A percentile compares a stretch with the other conserved stretches of the same genome.
These are phyloP conservation scores for Phlogophora meticulosa DNA, from an alignment of 2,888 invertebrate genomes.

Conservation along the genomic window DNA sequence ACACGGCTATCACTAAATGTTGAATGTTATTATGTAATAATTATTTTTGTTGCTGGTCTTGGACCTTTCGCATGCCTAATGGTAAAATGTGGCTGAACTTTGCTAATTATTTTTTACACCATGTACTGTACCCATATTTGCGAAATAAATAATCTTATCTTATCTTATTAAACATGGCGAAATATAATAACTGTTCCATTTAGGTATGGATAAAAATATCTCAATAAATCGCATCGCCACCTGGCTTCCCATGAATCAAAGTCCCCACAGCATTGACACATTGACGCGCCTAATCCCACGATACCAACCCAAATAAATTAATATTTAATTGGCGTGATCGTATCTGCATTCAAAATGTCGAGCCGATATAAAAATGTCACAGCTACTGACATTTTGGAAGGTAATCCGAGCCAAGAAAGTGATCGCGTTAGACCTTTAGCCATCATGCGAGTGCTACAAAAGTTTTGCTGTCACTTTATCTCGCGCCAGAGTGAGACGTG, in stretches of 20 bases:
- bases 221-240: not conserved
- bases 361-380: slow-evolving; percentile 89
- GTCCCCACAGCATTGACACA: slow-evolving; percentile 52
- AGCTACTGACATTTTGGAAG: slow-evolving; percentile 88
- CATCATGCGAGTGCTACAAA: slow-evolving; percentile 15
- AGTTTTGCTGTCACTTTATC: slow-evolving; percentile 8
- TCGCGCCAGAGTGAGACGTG: not conserved
- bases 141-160: no score
- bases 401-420: slow-evolving; percentile 88
- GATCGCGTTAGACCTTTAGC: slow-evolving; percentile 80
- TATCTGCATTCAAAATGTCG: slow-evolving; percentile 88
- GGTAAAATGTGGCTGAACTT: no score
- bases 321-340: slow-evolving; percentile 88
- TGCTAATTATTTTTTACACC: no score
- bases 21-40: no score
- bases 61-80: no score
- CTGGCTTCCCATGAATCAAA: slow-evolving; percentile 36
- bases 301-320: slow-evolving; percentile 78
- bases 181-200: no score
- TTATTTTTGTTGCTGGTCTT: no score
- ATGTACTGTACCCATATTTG: no score
- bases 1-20: no score
- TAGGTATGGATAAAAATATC: no score
- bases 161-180: no score
- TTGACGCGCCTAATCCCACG: slow-evolving; percentile 55